phyloP scores from a whole-genome alignment of 2,888 invertebrate species.

The Subacronicta megacephala region DNA sequence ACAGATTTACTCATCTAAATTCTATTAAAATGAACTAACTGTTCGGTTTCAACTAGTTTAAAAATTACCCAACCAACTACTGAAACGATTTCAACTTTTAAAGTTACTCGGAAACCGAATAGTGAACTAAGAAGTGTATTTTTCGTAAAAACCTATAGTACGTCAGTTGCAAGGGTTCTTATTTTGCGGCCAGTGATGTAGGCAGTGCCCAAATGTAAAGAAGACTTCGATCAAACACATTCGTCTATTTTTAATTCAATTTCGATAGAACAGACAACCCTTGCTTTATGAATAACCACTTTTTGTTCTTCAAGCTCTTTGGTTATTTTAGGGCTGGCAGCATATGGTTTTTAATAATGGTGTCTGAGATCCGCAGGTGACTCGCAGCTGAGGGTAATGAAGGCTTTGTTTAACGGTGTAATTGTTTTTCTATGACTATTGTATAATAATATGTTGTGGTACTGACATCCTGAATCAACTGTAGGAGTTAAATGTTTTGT shows the following conservation, averaged over 20 bases:
- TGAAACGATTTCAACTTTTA: too few species aligned
- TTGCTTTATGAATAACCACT: constrained; percentile 9
- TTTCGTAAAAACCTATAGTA: background rate
- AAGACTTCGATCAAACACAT: background rate
- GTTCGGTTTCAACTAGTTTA: background rate
- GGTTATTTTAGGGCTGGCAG: constrained; percentile 27
- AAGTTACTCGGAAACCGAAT: background rate
- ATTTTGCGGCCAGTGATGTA: background rate
- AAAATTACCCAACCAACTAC: too few species aligned
- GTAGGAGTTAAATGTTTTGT: constrained; percentile 11
- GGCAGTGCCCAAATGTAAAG: background rate
- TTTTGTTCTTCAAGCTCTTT: constrained; percentile 22
- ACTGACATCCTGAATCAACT: constrained; percentile 32
- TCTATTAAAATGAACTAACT: too few species aligned
- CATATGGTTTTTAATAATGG: constrained; percentile 46
- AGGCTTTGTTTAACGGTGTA: constrained; percentile 39
- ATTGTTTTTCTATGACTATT: constrained; percentile 37
- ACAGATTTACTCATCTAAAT: background rate
- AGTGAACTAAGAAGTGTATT: too few species aligned
- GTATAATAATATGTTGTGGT: constrained; percentile 32
- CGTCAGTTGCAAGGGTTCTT: background rate
- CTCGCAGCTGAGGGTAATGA: constrained; percentile 55
- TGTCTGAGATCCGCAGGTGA: constrained; percentile 51
- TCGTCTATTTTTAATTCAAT: constrained; percentile 17
- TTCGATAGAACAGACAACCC: constrained; percentile 27